Evolutionary conservation across 2,113 vertebrate species (phyloP).

Genomic region (Calypte anna): DNA sequence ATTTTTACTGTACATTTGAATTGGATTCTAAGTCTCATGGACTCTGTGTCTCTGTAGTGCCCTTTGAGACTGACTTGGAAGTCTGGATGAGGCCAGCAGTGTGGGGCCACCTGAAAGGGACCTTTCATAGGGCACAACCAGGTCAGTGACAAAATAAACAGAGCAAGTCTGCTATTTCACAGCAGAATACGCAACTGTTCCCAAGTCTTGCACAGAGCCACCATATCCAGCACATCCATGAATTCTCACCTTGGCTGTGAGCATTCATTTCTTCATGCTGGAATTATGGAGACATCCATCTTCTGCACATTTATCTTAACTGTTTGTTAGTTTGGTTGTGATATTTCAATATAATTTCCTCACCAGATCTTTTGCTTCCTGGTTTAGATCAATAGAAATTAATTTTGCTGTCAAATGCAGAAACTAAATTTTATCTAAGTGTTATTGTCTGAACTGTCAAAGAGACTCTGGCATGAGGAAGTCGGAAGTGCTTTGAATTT

Average conservation of each 20-base stretch:
- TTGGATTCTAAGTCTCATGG: background rate
- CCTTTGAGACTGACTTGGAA: background rate
- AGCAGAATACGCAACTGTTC: background rate
- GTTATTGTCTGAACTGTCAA: background rate
- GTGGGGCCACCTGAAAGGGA: background rate
- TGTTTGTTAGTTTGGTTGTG: background rate
- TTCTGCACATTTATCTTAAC: background rate
- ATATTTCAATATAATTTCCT: background rate
- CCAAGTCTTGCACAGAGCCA: background rate
- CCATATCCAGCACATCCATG: background rate
- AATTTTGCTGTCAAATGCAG: background rate
- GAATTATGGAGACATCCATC: background rate
- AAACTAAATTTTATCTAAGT: background rate
- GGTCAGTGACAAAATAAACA: background rate
- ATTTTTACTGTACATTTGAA: background rate
- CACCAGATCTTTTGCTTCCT: background rate
- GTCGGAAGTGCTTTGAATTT: conserved; percentile 46
- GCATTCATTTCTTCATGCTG: background rate
- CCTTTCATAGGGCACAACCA: background rate
- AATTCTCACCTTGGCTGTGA: background rate
- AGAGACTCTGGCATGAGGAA: background rate
- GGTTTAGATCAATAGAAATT: background rate
- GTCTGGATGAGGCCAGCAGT: background rate
- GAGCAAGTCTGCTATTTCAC: background rate
- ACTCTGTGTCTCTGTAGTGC: background rate